Evolutionary conservation across 2,113 vertebrate species (phyloP), one percentile per base, ranked within the genome.

Genomic region (Thinocorus orbignyianus): DNA sequence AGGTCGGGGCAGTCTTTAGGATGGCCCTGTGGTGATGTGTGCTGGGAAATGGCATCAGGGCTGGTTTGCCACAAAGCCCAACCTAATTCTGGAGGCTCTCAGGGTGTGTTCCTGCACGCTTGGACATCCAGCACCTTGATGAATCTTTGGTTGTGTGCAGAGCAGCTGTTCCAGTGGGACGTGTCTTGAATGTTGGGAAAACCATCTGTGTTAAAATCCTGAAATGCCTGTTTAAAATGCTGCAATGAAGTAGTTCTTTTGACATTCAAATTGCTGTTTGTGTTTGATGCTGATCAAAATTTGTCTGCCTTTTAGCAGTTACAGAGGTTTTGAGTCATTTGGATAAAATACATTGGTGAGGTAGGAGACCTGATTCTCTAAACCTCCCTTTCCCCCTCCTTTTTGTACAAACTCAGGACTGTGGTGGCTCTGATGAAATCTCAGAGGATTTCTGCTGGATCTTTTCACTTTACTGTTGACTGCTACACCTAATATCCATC

Each of bases 281-380:
- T 93, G 93, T 97, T 95, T 97, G 96, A 93, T 97, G 96, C 96
- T 97, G 97, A 96, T 98, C 97, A 95, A 98, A 94, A 96, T 98
- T 98, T 91, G 48, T 97, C 97, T 98, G 96, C 92, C 93, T 96
- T 96, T 28, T 72, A 95, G 87, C 97, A 98, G 98, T 98, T 98
- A 97, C 24, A 79, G 94, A 90, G 81, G 71, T 96, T 98, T 98
- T 93, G 96, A 95, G 93, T 96, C 95, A 92, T 76, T 95, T 95
- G 81, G 44, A 77, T 90, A 95, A 98, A 98, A 96, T 97, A 95
- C 91, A 82, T 92, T 37, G 57, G 81, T 93, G 91, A 97, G 92
- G 33, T 46, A 46, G 20, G 95, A 90, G 96, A 96, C 96, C 22
- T 6, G 13, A 42, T 48, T 62, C 30, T 55, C 51, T 72, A 58